Percentiles rank a stretch among this genome's conserved stretches.
phyloP scores from a whole-genome alignment of 2,797 vertebrate species.

The Malacoraja senta region DNA sequence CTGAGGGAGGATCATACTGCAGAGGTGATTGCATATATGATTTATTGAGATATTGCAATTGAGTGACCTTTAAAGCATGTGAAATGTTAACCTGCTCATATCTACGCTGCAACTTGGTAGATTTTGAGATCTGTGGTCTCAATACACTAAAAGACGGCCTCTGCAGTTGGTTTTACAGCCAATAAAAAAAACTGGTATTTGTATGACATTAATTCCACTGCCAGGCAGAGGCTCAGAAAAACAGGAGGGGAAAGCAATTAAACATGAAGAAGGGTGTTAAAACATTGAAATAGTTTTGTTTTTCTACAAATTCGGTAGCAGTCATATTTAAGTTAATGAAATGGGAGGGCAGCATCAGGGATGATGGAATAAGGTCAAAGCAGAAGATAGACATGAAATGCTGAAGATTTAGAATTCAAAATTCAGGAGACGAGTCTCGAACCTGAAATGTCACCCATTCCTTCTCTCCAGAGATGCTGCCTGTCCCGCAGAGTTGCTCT shows the following conservation, averaged over 20 bases:
- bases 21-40: neutral
- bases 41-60: neutral
- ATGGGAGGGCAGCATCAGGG: neutral
- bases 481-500: too few relatives aligned
- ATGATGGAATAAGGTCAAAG: neutral
- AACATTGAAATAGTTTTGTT: neutral
- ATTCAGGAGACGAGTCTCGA: too few relatives aligned
- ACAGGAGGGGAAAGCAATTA: conserved; percentile 1
- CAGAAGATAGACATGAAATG: neutral
- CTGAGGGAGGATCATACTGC: neutral
- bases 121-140: neutral
- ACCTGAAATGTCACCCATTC: too few relatives aligned
- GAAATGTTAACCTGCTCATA: conserved; percentile 17
- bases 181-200: conserved; percentile 9
- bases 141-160: neutral
- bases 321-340: neutral
- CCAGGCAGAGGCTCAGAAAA: neutral
- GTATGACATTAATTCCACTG: neutral
- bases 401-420: too few relatives aligned
- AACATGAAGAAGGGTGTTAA: neutral
- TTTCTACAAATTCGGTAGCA: neutral
- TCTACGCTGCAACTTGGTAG: neutral
- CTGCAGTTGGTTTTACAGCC: conserved; percentile 23
- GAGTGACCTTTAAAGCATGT: neutral
- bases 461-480: too few relatives aligned